Base-by-base conservation (phyloP, 1,140 invertebrate species). In the Pectinophora gossypiella region DNA sequence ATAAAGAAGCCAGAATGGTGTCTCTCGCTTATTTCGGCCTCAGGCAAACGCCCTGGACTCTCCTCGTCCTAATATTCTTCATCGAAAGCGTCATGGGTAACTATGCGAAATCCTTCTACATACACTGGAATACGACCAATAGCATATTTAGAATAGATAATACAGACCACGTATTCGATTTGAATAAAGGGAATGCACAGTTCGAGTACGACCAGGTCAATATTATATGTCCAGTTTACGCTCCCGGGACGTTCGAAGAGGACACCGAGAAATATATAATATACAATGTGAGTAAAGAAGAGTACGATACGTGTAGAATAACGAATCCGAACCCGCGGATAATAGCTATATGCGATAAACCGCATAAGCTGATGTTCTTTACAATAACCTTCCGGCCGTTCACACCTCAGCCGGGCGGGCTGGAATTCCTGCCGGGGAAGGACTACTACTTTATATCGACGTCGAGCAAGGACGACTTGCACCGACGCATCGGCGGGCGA, bases 361-460 rank as follows among this genome's bases (percentile, higher is more conserved):
- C 96, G 49, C 93, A 95, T 87, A 96, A 95, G 87, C 89, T 96
- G 71, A 96, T 97, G 95, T 98, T 96, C 89, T 97, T 98, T 90
- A 98, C 97, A 48, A 97, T 98, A 81, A 98, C 97, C 58, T 98
- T 98, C 90, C 92, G 97, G 84, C 96, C 96, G 73, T 98, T 98
- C 87, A 97, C 96, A 67, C 97, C 97, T 27, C 96, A 97, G 89
- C 96, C 97, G 48, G 96, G 96, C 62, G 97, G 96, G 46, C 89
- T 98, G 65, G 97, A 98, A 87, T 98, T 98, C 88, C 91, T 95
- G 67, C 96, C 97, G 57, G 96, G 97, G 54, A 95, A 96, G 79
- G 96, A 98, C 86, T 98, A 98, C 85, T 98, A 97, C 86, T 98
- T 98, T 88, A 98, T 98, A 88, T 97, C 95, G 90, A 90, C 96